These are phyloP conservation scores for Acipenser ruthenus DNA, from an alignment of 2,797 vertebrate species.

Conservation along the genomic window DNA sequence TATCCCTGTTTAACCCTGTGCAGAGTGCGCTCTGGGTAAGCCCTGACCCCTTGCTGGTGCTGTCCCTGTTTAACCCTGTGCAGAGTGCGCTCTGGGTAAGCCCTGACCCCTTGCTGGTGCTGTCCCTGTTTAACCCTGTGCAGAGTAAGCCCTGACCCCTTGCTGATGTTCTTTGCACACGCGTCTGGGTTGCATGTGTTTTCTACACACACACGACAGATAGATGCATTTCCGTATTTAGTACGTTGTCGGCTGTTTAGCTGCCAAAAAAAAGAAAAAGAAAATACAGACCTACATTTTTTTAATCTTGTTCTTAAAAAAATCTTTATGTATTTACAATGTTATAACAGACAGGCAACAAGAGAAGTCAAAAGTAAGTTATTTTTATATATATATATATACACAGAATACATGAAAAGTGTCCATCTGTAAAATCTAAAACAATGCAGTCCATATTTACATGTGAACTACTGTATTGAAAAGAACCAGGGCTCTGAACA, in stretches of 20 bases:
- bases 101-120: neutral
- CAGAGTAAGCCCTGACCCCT: neutral
- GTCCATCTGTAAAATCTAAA: slow-evolving; percentile 88
- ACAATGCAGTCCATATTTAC: slow-evolving; percentile 82
- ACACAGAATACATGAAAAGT: slow-evolving; percentile 82
- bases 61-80: too few species aligned
- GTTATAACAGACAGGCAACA: slow-evolving; percentile 78
- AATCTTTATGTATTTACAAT: slow-evolving; percentile 68
- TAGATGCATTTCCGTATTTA: neutral
- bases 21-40: too few species aligned
- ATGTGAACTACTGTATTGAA: slow-evolving; percentile 67
- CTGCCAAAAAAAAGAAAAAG: neutral
- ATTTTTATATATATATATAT: slow-evolving; percentile 29
- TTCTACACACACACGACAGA: neutral
- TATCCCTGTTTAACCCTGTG: too few species aligned
- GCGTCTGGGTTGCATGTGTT: neutral
- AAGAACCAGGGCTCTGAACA: slow-evolving; percentile 68
- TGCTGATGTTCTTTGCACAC: neutral
- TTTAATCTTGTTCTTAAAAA: slow-evolving; percentile 50
- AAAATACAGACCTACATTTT: neutral
- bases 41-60: too few species aligned
- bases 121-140: too few species aligned
- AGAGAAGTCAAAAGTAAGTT: slow-evolving; percentile 64
- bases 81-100: neutral
- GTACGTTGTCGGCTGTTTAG: neutral